phyloP scores from a whole-genome alignment of 2,888 invertebrate species.

The Cerastis leucographa region DNA sequence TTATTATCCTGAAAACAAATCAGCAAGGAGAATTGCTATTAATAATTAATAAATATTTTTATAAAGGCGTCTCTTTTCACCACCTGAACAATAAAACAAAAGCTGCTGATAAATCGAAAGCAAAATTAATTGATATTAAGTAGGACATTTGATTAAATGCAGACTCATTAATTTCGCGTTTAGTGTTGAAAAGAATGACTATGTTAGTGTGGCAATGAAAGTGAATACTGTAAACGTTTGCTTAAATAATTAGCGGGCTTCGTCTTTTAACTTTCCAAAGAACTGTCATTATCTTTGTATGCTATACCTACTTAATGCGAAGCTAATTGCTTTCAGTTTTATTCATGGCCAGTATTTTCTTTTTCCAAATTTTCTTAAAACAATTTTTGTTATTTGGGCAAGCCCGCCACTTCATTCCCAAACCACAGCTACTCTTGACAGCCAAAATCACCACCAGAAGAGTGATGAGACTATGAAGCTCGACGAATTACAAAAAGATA shows the following conservation, averaged over 20 bases:
- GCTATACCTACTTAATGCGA: background rate
- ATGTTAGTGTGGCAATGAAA: conserved; percentile 30
- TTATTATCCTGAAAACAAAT: no score
- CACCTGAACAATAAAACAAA: background rate
- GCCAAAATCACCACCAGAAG: no score
- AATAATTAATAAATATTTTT: background rate
- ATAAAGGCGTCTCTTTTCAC: background rate
- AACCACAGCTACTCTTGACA: no score
- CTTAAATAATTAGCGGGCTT: conserved; percentile 16
- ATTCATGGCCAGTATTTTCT: background rate
- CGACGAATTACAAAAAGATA: background rate
- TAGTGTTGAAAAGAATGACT: conserved; percentile 10
- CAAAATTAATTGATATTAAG: conserved; percentile 24
- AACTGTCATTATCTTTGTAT: conserved; percentile 13
- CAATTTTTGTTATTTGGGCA: no score
- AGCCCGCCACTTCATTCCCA: no score
- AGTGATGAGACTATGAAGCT: no score
- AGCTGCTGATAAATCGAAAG: background rate
- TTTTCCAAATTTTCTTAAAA: background rate
- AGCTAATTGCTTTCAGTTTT: conserved; percentile 8
- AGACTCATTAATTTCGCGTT: background rate
- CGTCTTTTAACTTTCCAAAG: conserved; percentile 32
- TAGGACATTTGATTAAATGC: conserved; percentile 1
- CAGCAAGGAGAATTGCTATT: no score
- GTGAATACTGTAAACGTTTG: conserved; percentile 19